A percentile compares a stretch with the other conserved stretches of the same genome.
These are phyloP conservation scores for Campoletis raptor DNA, from an alignment of 2,888 invertebrate species.

Conservation along the genomic window DNA sequence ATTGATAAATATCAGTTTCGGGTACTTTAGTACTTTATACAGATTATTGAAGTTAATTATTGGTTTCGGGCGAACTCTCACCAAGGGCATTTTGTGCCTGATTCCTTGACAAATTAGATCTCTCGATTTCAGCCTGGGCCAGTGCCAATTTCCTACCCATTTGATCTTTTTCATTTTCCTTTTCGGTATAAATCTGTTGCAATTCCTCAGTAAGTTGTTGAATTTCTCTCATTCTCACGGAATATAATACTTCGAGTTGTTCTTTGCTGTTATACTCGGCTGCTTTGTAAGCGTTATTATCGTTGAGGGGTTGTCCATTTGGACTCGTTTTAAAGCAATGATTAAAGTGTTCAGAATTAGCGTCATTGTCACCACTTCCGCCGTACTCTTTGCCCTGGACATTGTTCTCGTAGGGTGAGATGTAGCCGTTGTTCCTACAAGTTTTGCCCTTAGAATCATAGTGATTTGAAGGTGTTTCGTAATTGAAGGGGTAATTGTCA, in stretches of 20 bases:
- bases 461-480: slow-evolving; percentile 81
- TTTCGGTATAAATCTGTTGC: slow-evolving; percentile 76
- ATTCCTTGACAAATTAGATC: slow-evolving; percentile 87
- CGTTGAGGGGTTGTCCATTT: slow-evolving; percentile 76
- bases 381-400: slow-evolving; percentile 73
- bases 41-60: not conserved
- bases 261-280: slow-evolving; percentile 81
- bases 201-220: slow-evolving; percentile 78
- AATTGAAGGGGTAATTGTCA: slow-evolving; percentile 77
- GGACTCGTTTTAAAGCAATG: slow-evolving; percentile 80
- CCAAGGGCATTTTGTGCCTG: slow-evolving; percentile 89
- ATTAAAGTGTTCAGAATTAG: slow-evolving; percentile 78
- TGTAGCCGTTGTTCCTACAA: slow-evolving; percentile 79
- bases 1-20: not conserved
- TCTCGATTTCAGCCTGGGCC: slow-evolving; percentile 88
- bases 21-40: not conserved
- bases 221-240: slow-evolving; percentile 83
- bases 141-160: slow-evolving; percentile 87
- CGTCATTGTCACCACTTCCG: slow-evolving; percentile 77
- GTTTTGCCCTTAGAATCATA: slow-evolving; percentile 75
- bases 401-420: slow-evolving; percentile 77
- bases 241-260: slow-evolving; percentile 84
- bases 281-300: slow-evolving; percentile 76
- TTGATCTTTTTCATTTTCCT: slow-evolving; percentile 83
- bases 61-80: slow-evolving; percentile 75